These are phyloP conservation scores for Acronicta leporina DNA, from an alignment of 2,888 invertebrate genomes.

Conservation along the genomic window DNA sequence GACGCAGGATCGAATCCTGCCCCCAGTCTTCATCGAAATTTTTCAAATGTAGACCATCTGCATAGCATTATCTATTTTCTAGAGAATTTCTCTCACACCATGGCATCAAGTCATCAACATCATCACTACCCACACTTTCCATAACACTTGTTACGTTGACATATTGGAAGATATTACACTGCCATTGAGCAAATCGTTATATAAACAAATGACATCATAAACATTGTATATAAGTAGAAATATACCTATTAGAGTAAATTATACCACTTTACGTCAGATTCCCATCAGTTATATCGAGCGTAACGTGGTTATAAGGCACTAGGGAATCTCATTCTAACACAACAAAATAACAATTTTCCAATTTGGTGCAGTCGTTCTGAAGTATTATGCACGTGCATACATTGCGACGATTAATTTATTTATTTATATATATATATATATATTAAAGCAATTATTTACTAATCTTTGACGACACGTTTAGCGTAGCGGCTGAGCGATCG, in stretches of 20 bases:
- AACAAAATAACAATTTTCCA: too few relatives aligned
- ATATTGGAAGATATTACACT: slow-evolving; percentile 51
- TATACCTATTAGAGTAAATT: slow-evolving; percentile 3
- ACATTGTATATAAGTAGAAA: slow-evolving; percentile 1
- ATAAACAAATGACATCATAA: slow-evolving; percentile 35
- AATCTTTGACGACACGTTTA: too few relatives aligned
- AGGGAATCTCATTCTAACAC: too few relatives aligned
- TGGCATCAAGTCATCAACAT: slow-evolving; percentile 12
- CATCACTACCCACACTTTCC: slow-evolving; percentile 36
- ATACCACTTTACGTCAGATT: not conserved
- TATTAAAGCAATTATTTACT: too few relatives aligned
- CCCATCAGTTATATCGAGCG: slow-evolving; percentile 11
- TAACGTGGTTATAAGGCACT: too few relatives aligned
- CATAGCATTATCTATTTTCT: not conserved
- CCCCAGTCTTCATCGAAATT: too few relatives aligned
- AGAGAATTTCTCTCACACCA: not conserved
- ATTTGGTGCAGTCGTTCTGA: too few relatives aligned
- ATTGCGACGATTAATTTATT: too few relatives aligned
- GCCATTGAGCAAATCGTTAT: slow-evolving; percentile 42
- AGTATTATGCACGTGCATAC: too few relatives aligned
- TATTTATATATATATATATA: too few relatives aligned
- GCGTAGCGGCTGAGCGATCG: too few relatives aligned
- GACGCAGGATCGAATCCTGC: too few relatives aligned
- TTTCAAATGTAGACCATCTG: not conserved
- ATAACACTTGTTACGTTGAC: slow-evolving; percentile 35